Percentiles rank a stretch among this genome's conserved stretches.
These are phyloP conservation scores for Centrocercus urophasianus DNA, from an alignment of 2,113 vertebrate species.

Conservation along the genomic window DNA sequence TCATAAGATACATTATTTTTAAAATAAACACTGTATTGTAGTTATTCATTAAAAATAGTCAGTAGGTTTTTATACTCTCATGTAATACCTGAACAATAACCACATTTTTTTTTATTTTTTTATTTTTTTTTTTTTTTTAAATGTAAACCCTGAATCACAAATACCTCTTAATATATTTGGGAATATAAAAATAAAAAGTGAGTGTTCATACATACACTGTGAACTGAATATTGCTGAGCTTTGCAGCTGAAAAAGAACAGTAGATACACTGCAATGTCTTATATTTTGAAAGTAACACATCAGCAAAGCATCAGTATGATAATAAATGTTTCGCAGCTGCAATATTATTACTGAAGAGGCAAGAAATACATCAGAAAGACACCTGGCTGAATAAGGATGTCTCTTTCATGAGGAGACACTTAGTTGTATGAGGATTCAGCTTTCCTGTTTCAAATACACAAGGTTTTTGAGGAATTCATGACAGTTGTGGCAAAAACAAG, in stretches of 20 bases:
- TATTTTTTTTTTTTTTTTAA: neutral
- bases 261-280: neutral
- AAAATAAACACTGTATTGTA: neutral
- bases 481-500: neutral
- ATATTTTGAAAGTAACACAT: conserved; percentile 3
- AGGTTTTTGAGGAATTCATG: neutral
- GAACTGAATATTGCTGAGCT: neutral
- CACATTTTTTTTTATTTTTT: neutral
- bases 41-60: neutral
- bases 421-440: neutral
- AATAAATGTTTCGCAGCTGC: conserved; percentile 44
- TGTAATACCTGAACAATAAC: neutral
- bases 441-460: neutral
- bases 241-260: neutral
- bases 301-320: conserved; percentile 7
- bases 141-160: neutral
- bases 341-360: conserved; percentile 18
- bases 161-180: neutral
- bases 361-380: conserved; percentile 35
- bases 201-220: neutral
- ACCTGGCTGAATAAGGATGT: neutral
- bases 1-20: neutral
- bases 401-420: neutral
- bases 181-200: neutral
- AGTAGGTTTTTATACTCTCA: neutral